Percentiles rank a stretch among this genome's conserved stretches.
Conservation (phyloP, 2,888 invertebrate genomes). For the Alviniconcha strummeri region DNA sequence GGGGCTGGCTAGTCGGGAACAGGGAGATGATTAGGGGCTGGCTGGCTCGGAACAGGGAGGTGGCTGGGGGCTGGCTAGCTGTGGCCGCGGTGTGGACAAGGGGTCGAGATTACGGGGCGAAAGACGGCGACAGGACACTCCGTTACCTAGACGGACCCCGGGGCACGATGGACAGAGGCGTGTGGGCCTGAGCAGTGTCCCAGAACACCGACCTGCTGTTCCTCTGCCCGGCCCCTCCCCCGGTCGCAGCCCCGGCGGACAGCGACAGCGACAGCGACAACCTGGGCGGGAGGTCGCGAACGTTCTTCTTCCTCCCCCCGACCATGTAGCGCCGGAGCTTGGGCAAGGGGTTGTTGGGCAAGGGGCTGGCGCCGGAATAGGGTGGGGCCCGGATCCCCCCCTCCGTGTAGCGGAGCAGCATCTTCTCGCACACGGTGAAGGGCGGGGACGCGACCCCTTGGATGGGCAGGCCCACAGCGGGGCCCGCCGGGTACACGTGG, state of each 20-base stretch:
- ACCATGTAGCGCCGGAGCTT: slow-evolving; percentile 8
- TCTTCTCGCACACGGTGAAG: slow-evolving; percentile 38
- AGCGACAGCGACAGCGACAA: slow-evolving; percentile 18
- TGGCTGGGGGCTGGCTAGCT: not conserved
- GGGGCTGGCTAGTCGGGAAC: not conserved
- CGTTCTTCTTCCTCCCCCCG: not conserved
- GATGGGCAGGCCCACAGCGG: slow-evolving; percentile 1
- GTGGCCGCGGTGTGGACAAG: not conserved
- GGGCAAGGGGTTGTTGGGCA: not conserved
- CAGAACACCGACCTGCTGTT: not conserved
- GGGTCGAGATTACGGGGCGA: no score
- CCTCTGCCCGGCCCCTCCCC: not conserved
- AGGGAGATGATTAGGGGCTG: not conserved
- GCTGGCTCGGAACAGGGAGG: not conserved
- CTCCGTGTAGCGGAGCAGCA: slow-evolving; percentile 55
- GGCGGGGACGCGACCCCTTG: slow-evolving; percentile 2
- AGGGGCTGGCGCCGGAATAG: not conserved
- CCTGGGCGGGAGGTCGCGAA: not conserved
- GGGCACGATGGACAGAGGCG: slow-evolving; percentile 3
- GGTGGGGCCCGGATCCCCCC: slow-evolving; percentile 43
- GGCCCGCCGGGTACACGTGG: slow-evolving; percentile 11
- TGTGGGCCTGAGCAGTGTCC: not conserved
- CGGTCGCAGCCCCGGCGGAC: not conserved
- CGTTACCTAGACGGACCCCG: slow-evolving; percentile 20
- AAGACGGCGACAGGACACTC: no score